A percentile compares a stretch with the other conserved stretches of the same genome.
Evolutionary conservation across 2,888 invertebrate species (phyloP).

Genomic region (Chrysolina haemoptera): DNA sequence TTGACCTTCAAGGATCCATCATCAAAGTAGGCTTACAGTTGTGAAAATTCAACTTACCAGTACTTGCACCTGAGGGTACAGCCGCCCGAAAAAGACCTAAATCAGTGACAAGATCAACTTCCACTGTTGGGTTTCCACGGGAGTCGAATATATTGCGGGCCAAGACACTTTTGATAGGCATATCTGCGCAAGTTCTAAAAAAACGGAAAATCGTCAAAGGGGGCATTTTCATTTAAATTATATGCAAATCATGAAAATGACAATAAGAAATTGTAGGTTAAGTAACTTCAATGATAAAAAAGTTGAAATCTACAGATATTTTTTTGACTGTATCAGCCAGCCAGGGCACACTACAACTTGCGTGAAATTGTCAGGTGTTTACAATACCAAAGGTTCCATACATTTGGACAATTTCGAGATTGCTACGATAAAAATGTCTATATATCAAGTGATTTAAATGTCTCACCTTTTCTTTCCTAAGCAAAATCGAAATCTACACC

Average conservation of each 20-base stretch:
- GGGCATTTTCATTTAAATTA: slow-evolving; percentile 22
- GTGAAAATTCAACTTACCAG: slow-evolving; percentile 71
- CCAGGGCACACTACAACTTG: not conserved
- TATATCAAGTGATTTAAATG: not conserved
- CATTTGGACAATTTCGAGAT: not conserved
- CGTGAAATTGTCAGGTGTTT: not conserved
- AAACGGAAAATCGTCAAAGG: slow-evolving; percentile 6
- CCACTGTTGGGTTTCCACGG: slow-evolving; percentile 99
- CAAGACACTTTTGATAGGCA: slow-evolving; percentile 93
- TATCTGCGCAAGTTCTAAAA: slow-evolving; percentile 64
- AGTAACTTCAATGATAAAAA: not conserved
- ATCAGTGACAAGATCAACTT: slow-evolving; percentile 89
- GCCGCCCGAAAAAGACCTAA: slow-evolving; percentile 92
- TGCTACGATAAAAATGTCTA: not conserved
- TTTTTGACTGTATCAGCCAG: not conserved
- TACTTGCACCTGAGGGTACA: slow-evolving; percentile 98
- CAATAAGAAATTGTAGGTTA: slow-evolving; percentile 2
- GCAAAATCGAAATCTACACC: slow-evolving; percentile 8
- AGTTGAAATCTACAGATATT: slow-evolving; percentile 3
- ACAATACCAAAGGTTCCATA: slow-evolving; percentile 1
- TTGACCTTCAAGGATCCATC: no score
- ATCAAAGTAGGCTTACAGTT: not conserved
- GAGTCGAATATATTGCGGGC: slow-evolving; percentile 99
- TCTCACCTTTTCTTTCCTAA: slow-evolving; percentile 4
- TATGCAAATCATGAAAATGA: not conserved